Conservation (phyloP, 2,113 vertebrate species). For the Oryzias javanicus region DNA sequence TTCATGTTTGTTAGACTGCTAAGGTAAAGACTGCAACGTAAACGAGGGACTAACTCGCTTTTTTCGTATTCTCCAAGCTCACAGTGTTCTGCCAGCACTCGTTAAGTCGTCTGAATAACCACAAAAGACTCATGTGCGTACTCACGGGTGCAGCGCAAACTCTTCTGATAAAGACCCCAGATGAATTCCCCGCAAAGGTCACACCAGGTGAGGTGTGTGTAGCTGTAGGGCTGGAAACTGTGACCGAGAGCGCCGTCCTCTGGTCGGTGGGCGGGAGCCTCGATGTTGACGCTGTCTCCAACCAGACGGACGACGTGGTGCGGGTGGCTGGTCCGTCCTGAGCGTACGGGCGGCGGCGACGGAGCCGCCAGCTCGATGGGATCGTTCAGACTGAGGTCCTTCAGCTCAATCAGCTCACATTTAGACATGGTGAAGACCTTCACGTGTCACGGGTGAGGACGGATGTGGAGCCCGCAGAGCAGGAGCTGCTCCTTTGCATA, state of each 20-base stretch:
- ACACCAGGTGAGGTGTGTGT: conserved; percentile 89
- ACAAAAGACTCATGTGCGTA: conserved; percentile 43
- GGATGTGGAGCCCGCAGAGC: not conserved
- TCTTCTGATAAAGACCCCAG: conserved; percentile 92
- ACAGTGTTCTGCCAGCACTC: no score
- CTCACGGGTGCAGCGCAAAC: conserved; percentile 89
- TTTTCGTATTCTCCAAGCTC: no score
- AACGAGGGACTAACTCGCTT: no score
- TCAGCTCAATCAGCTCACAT: conserved; percentile 82
- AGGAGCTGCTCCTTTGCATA: conserved; percentile 11
- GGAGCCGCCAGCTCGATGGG: conserved; percentile 73
- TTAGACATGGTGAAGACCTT: conserved; percentile 63
- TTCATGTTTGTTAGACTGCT: no score
- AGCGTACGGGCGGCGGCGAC: conserved; percentile 22
- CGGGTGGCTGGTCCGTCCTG: conserved; percentile 47
- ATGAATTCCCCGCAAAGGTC: conserved; percentile 96
- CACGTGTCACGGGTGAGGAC: conserved; percentile 36
- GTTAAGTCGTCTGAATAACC: not conserved
- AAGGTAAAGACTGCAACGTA: no score
- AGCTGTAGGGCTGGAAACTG: conserved; percentile 83
- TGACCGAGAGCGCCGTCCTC: conserved; percentile 78
- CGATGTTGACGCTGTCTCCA: conserved; percentile 64
- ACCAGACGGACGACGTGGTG: conserved; percentile 66
- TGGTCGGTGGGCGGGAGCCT: conserved; percentile 47
- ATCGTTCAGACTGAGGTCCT: conserved; percentile 74